phyloP scores from a whole-genome alignment of 2,888 invertebrate species.

The Holacanthella duospinosa region DNA sequence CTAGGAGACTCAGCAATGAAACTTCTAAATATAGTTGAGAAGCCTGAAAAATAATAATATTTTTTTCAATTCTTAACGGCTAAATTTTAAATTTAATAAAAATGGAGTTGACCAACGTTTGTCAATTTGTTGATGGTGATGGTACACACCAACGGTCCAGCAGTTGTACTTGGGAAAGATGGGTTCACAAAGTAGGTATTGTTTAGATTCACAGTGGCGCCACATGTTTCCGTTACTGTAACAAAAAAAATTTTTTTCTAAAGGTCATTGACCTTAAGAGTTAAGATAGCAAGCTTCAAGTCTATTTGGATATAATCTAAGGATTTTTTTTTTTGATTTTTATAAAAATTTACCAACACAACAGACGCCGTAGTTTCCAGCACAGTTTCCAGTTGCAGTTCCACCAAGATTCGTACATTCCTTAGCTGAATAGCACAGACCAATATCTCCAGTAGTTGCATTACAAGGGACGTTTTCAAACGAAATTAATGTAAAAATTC shows the following conservation, averaged over 20 bases:
- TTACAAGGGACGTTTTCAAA: conserved; percentile 37
- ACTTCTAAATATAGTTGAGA: conserved; percentile 65
- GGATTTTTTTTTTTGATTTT: not conserved
- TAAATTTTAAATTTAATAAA: not conserved
- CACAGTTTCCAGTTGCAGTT: conserved; percentile 60
- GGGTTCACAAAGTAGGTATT: conserved; percentile 76
- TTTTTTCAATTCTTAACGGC: conserved; percentile 14
- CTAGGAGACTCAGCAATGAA: conserved; percentile 57
- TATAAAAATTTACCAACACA: conserved; percentile 73
- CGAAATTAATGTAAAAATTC: conserved; percentile 35
- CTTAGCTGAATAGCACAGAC: conserved; percentile 65
- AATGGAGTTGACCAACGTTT: conserved; percentile 45
- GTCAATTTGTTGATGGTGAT: conserved; percentile 63
- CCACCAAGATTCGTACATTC: conserved; percentile 64
- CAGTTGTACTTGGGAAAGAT: conserved; percentile 59
- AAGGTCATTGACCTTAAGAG: too few relatives aligned
- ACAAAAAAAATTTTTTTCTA: not conserved
- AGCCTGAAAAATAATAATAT: conserved; percentile 41
- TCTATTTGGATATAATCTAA: not conserved
- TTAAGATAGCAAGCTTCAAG: not conserved
- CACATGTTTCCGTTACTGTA: conserved; percentile 62
- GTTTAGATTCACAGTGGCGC: conserved; percentile 56
- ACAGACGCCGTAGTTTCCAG: conserved; percentile 63
- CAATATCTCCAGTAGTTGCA: conserved; percentile 42
- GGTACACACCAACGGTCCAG: conserved; percentile 57